Evolutionary conservation across 2,797 vertebrate genomes (phyloP), one percentile per base, ranked within the genome.

Genomic region (Schizopygopsis malacanthus): DNA sequence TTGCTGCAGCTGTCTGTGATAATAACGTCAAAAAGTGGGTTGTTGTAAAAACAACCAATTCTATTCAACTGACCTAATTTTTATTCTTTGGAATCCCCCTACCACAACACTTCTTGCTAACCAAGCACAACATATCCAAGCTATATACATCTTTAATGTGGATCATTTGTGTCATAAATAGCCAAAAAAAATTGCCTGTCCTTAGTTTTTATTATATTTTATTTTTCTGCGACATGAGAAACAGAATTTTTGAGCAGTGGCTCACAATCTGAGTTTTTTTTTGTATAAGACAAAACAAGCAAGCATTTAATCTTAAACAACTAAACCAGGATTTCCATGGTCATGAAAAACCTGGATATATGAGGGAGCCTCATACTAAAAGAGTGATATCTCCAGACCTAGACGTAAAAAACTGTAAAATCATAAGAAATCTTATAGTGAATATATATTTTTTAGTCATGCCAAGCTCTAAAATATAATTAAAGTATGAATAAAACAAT

Each of bases 11-110:
- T 3, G 0, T 28, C 25, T 47, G 4, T 25, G 25, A 37, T 73
- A 39, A 50, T n/a, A 47, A 33, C 16, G 33, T 77, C 47, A 83
- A 20, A 7, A 10, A 69, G 72, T 84, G 25, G 47, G 75, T 33
- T 70, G 33, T n/a, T 78, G 37, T 78, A 22, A 78, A 78, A 52
- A 15, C 20, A 25, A 28, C 13, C 7, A 63, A 71, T 59, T 71
- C 20, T 63, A 22, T 56, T 37, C 61, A 79, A 22, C 0, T 85
- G 83, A 71, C 83, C 63, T 20, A 47, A 47, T 79, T 85, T 71
- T 11, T 2, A 25, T 59, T 22, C 9, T 76, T 45, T 61, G 45
- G 39, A 79, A 59, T 59, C 4, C 65, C 52, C 39, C 50, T 79
- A 16, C 25, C 12, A 84, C 39, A 70, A 67, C 33, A 37, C 33